Evolutionary conservation across 2,888 invertebrate species (phyloP).

Genomic region (Diloba caeruleocephala): DNA sequence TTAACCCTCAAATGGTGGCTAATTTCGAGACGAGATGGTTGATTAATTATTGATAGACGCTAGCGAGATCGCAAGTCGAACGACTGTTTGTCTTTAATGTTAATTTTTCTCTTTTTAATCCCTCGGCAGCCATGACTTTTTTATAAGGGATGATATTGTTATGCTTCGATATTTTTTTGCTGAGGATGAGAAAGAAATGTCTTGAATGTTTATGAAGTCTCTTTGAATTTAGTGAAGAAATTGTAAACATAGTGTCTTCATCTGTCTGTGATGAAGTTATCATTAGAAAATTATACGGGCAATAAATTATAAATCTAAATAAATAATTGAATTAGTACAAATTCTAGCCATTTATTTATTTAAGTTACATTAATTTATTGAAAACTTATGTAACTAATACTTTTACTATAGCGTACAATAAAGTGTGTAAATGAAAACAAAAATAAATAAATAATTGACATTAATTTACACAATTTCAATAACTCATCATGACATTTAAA

Average conservation of each 20-base stretch:
- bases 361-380: too few species aligned
- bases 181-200: conserved; percentile 1
- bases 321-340: too few species aligned
- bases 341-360: too few species aligned
- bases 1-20: conserved; percentile 84
- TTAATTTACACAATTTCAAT: too few species aligned
- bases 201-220: neutral
- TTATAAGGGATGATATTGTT: conserved; percentile 71
- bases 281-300: too few species aligned
- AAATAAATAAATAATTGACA: too few species aligned
- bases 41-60: conserved; percentile 85
- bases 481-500: too few species aligned
- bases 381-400: too few species aligned
- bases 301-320: too few species aligned
- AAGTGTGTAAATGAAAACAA: too few species aligned
- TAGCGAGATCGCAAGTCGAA: conserved; percentile 73
- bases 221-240: conserved; percentile 1
- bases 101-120: conserved; percentile 78
- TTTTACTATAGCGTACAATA: too few species aligned
- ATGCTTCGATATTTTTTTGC: conserved; percentile 40
- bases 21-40: conserved; percentile 84
- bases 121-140: conserved; percentile 69
- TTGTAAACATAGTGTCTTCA: neutral
- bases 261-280: too few species aligned
- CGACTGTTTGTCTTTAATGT: conserved; percentile 82